Conservation (phyloP, 2,888 invertebrate genomes). For the Agrilus mali region DNA sequence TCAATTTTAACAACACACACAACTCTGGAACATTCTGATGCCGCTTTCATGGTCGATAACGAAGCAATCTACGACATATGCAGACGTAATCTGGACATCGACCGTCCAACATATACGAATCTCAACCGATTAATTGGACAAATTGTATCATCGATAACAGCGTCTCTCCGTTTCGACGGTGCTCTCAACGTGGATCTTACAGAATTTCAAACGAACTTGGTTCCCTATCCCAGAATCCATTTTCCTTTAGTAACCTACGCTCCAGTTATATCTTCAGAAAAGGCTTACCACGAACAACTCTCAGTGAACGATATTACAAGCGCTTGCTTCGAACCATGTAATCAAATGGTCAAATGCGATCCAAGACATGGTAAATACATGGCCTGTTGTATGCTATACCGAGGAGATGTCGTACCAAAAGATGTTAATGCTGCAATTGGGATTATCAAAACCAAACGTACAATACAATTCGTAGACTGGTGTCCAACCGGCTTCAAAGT, state of each 20-base stretch:
- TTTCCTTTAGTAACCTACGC: slow-evolving; percentile 46
- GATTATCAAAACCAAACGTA: slow-evolving; percentile 44
- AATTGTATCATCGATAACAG: slow-evolving; percentile 45
- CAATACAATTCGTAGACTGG: slow-evolving; percentile 22
- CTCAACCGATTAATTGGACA: slow-evolving; percentile 47
- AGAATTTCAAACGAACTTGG: slow-evolving; percentile 45
- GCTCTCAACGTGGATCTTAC: slow-evolving; percentile 47
- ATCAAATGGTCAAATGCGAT: slow-evolving; percentile 46
- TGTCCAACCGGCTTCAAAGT: slow-evolving; percentile 30
- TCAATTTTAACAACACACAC: slow-evolving; percentile 49
- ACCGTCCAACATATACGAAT: slow-evolving; percentile 49
- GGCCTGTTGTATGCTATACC: slow-evolving; percentile 44
- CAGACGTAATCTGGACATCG: slow-evolving; percentile 45
- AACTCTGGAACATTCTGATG: slow-evolving; percentile 46
- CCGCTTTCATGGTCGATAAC: slow-evolving; percentile 43
- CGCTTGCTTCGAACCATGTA: slow-evolving; percentile 48
- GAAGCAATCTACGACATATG: slow-evolving; percentile 41
- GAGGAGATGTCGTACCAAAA: slow-evolving; percentile 31
- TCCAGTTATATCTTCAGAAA: slow-evolving; percentile 44
- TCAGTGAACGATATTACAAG: slow-evolving; percentile 47
- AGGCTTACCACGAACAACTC: slow-evolving; percentile 46
- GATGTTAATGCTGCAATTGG: slow-evolving; percentile 44
- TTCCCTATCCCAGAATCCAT: slow-evolving; percentile 49
- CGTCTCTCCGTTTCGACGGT: slow-evolving; percentile 46
- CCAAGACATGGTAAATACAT: slow-evolving; percentile 39